Percentiles rank a stretch among this genome's conserved stretches.
Evolutionary conservation across 2,113 vertebrate genomes (phyloP).

Genomic region (Microtus montanus): DNA sequence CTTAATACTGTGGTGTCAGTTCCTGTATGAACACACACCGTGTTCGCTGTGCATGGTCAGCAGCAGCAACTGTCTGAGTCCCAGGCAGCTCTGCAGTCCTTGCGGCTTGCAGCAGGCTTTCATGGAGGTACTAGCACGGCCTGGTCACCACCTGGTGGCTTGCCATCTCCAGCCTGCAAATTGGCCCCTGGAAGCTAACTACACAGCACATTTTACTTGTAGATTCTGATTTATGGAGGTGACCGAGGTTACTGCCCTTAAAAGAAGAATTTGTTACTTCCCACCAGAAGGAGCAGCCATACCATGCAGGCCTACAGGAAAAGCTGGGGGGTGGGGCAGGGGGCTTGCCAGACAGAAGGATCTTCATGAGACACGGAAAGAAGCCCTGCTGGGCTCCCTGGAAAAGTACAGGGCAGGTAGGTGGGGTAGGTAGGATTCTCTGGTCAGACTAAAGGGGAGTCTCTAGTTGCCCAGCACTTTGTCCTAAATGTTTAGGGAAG

Average conservation of each 20-base stretch:
- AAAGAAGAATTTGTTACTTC: background rate
- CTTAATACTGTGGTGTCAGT: background rate
- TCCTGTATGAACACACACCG: background rate
- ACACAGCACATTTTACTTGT: background rate
- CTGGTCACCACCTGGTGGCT: background rate
- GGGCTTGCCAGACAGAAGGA: background rate
- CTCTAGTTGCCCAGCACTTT: background rate
- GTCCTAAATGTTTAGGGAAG: background rate
- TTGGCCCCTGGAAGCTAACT: background rate
- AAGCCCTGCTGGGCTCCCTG: background rate
- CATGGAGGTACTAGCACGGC: background rate
- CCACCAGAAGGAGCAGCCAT: background rate
- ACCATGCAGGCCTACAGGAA: background rate
- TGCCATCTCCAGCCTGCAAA: accelerated
- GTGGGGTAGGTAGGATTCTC: no score
- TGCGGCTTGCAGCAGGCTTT: background rate
- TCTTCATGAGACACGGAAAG: no score
- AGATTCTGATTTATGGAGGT: conserved; percentile 18
- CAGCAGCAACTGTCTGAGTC: background rate
- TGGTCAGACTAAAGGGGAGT: background rate
- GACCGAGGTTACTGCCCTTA: background rate
- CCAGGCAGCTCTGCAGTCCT: background rate
- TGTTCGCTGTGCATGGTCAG: no score
- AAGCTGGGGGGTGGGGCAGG: background rate
- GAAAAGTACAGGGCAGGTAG: background rate